Base-by-base conservation (phyloP, 2,888 invertebrate species). In the Aricia artaxerxes region DNA sequence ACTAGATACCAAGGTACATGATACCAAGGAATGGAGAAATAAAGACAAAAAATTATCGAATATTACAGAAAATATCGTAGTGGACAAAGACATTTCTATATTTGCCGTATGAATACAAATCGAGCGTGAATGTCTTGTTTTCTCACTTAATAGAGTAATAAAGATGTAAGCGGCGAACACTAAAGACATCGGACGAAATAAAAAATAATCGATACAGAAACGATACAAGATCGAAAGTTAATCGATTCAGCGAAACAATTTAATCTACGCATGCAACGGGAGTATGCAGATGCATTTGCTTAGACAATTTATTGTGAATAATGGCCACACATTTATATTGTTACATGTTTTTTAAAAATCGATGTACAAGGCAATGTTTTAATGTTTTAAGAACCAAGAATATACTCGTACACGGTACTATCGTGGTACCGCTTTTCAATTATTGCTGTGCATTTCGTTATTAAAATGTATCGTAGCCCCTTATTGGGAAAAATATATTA, bases 211-310 rank as follows among this genome's bases (percentile, higher is more conserved):
- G 90, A 89, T 88, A 84, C 87, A 87, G 85, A 88, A 89, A 89
- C 90, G 91, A 89, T 89, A 87, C 86, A 84, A 86, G 88, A 89
- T 86, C 88, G 87, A 88, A 86, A 85, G 88, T 91, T 93, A 93
- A 93, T 93, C 92, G 92, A 92, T 92, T 91, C 90, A 86, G 90
- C 87, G 88, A 91, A 92, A 92, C 92, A 91, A 92, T 92, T 92
- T 92, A 89, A 90, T 90, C 89, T 87, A 86, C 87, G 89, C 88
- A 88, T 86, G 88, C 88, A 84, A 84, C 76, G 76, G 79, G 78
- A 78, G 64, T 61, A 90, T 91, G 91, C 87, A 90, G 87, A 91
- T 91, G 87, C 86, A 86, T 86, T 85, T 83, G 83, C 61, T 84
- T 83, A 82, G 24, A 78, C 78, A 77, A 64, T 82, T 72, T 80